These are phyloP conservation scores for Geopemphigus sp. DNA, from an alignment of 1,140 invertebrate species.

Conservation along the genomic window DNA sequence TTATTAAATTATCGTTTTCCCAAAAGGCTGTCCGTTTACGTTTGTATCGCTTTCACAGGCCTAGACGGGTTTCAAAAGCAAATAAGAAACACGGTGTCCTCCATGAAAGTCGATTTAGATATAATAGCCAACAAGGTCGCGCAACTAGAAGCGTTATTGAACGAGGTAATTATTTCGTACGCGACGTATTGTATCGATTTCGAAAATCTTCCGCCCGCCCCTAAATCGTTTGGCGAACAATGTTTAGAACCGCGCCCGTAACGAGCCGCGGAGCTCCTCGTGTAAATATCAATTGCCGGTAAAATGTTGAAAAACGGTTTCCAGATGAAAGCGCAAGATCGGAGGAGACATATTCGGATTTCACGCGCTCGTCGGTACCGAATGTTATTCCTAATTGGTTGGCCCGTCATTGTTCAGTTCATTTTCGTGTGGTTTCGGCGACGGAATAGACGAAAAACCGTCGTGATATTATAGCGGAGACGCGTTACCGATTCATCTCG, in stretches of 20 bases:
- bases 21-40: not conserved
- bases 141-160: conserved; percentile 32
- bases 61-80: conserved; percentile 22
- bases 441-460: conserved; percentile 14
- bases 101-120: conserved; percentile 22
- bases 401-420: conserved; percentile 24
- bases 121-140: not conserved
- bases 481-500: too few species aligned
- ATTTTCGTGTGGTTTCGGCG: conserved; percentile 24
- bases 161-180: not conserved
- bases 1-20: not conserved
- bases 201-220: too few species aligned
- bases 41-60: not conserved
- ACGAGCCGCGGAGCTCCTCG: too few species aligned
- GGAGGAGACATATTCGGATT: not conserved
- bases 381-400: conserved; percentile 18
- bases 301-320: not conserved
- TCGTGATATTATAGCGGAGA: conserved; percentile 10
- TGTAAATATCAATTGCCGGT: too few species aligned
- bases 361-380: not conserved
- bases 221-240: too few species aligned
- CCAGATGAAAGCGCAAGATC: not conserved
- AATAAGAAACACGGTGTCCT: conserved; percentile 6
- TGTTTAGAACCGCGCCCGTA: too few species aligned
- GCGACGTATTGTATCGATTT: not conserved